Evolutionary conservation across 2,797 vertebrate genomes (phyloP), one percentile per base, ranked within the genome.

Genomic region (Poeciliopsis presidionis): DNA sequence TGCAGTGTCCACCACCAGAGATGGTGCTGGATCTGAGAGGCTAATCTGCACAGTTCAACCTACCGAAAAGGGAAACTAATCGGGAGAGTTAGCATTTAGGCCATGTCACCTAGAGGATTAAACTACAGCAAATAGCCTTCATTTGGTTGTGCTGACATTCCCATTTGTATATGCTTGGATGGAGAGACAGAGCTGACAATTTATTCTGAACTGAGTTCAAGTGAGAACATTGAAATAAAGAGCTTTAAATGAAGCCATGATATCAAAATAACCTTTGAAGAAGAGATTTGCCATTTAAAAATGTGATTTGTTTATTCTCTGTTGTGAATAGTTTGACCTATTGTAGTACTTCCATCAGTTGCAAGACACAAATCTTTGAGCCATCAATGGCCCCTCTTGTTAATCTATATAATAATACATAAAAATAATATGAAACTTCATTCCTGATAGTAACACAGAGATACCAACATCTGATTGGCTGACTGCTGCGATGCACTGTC

Each of bases 251-350:
- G 13, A 45, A 93, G 88, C 87, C 87, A 89, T 86, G 72, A 84
- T 86, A 78, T 2, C 80, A 61, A 76, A 86, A 84, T 9, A 0
- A 33, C 65, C 78, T 83, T 76, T 47, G 84, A 80, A n/a, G 4
- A 73, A 76, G 87, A 41, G 12, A 80, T 79, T 87, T 91, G 92
- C 92, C 92, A 94, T 92, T 90, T 84, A 65, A 72, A 74, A 16
- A 72, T 81, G 70, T 20, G 71, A 72, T 78, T 39, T 83, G 41
- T 79, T 74, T 77, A 13, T 90, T 89, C n/a, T 28, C n/a, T 45
- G 25, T n/a, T 4, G 25, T 76, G 49, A 55, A 67, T 78, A 75
- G 45, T 7, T 71, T 73, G n/a, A 4, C 16, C 77, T 9, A 70
- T 0, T 73, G 45, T 45, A 65, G 43, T 39, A 46, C 43, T 25